phyloP scores from a whole-genome alignment of 2,888 invertebrate species.

The Eilema griseolum region DNA sequence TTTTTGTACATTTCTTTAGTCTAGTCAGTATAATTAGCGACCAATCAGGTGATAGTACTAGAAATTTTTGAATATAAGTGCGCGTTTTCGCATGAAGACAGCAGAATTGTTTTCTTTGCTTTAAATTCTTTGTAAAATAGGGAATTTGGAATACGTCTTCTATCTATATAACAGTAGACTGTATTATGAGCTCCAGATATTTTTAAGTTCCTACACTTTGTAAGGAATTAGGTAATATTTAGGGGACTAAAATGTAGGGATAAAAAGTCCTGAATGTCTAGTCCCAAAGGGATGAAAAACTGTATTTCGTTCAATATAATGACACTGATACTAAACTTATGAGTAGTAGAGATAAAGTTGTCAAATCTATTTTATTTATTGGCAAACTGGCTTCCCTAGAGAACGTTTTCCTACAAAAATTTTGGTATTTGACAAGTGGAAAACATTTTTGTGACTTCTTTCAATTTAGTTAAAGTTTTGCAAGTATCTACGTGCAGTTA shows the following conservation, averaged over 20 bases:
- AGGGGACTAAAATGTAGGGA: not conserved
- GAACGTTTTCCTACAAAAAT: slow-evolving; percentile 13
- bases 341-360: not conserved
- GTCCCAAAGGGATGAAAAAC: not conserved
- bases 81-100: no score
- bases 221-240: slow-evolving; percentile 26
- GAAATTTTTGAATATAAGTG: no score
- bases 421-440: slow-evolving; percentile 17
- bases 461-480: slow-evolving; percentile 30
- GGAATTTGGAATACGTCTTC: no score
- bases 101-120: no score
- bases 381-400: not conserved
- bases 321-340: not conserved
- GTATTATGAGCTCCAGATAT: not conserved
- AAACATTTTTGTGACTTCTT: slow-evolving; percentile 19
- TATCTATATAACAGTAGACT: no score
- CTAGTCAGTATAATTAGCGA: no score
- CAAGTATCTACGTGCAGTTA: slow-evolving; percentile 23
- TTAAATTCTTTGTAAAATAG: no score
- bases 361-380: slow-evolving; percentile 4
- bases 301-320: not conserved
- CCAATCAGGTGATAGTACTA: no score
- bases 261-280: not conserved
- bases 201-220: not conserved
- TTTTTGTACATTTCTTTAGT: no score